Evolutionary conservation across 2,888 invertebrate genomes (phyloP), one percentile per base, ranked within the genome.

Genomic region (Caenorhabditis sp.): DNA sequence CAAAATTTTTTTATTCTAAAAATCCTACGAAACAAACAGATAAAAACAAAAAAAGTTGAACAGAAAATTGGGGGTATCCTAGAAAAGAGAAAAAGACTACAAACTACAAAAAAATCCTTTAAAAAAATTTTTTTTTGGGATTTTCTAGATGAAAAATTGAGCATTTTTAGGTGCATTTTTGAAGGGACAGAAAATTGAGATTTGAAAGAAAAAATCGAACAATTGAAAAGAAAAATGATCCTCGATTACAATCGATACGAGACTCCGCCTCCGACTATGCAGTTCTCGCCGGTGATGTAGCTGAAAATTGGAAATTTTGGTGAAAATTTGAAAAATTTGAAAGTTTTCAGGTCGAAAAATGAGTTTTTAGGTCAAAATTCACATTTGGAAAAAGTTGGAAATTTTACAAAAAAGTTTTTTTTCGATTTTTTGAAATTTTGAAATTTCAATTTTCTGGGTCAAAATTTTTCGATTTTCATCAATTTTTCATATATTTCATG

Each of bases 281-380:
- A 82, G 72, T 90, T 90, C 76, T 90, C 90, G 19, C 88, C 90
- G 1, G 90, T 89, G 59, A 90, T 90, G 51, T 90, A 90, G 38
- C 86, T 86, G 58, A 70, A 81, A 70, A 64, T n/a, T 14, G 22
- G 38, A 8, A 51, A 24, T 64, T 31, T 59, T 58, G 1, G 16
- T 24, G 24, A 44, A 38, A 63, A 47, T 63, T 41, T 63, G 16
- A 72, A n/a, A 35, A 63, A 68, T 56, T 44, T 51, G 44, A 8
- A 24, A 44, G 24, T 19, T 16, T 19, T 41, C 14, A 22, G n/a
- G n/a, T 47, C n/a, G n/a, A n/a, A 31, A 41, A 28, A 5, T 19
- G n/a, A 16, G 19, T 31, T 31, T 31, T 31, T 31, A 31, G 31
- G 31, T 7, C 31, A 31, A 31, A 31, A 31, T 6, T 31, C 5